Conservation (phyloP, 1,140 invertebrate species). For the Choristoneura fumiferana region DNA sequence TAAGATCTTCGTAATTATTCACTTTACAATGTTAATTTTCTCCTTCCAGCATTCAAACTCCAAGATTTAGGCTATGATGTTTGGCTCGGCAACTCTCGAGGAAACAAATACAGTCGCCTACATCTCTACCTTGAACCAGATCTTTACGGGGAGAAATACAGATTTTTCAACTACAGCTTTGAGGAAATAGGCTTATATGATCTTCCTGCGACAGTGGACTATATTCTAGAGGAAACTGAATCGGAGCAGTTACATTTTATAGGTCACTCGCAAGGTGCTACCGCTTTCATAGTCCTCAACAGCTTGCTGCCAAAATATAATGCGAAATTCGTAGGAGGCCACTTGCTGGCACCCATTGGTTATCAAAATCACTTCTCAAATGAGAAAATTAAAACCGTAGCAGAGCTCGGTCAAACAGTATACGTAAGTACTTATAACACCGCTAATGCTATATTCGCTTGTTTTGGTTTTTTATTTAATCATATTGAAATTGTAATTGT, state of each 20-base stretch:
- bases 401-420: not conserved
- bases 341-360: conserved; percentile 3
- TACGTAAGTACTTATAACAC: not conserved
- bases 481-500: too few species aligned
- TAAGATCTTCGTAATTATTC: too few species aligned
- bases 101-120: not conserved
- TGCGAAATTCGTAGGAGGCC: not conserved
- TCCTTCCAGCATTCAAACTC: conserved; percentile 7
- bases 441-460: too few species aligned
- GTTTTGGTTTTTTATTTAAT: too few species aligned
- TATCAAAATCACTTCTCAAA: conserved; percentile 6
- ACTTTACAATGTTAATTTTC: too few species aligned
- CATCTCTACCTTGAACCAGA: conserved; percentile 8
- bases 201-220: not conserved
- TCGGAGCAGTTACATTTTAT: not conserved
- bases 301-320: not conserved
- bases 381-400: not conserved
- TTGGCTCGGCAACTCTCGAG: conserved; percentile 3
- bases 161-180: conserved; percentile 2
- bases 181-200: conserved; percentile 7
- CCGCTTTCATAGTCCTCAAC: not conserved
- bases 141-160: not conserved
- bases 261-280: not conserved
- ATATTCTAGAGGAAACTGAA: not conserved
- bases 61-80: conserved; percentile 5